Percentiles rank a stretch among this genome's conserved stretches.
These are phyloP conservation scores for Toxotes chatareus DNA, from an alignment of 2,113 vertebrate species.

Conservation along the genomic window DNA sequence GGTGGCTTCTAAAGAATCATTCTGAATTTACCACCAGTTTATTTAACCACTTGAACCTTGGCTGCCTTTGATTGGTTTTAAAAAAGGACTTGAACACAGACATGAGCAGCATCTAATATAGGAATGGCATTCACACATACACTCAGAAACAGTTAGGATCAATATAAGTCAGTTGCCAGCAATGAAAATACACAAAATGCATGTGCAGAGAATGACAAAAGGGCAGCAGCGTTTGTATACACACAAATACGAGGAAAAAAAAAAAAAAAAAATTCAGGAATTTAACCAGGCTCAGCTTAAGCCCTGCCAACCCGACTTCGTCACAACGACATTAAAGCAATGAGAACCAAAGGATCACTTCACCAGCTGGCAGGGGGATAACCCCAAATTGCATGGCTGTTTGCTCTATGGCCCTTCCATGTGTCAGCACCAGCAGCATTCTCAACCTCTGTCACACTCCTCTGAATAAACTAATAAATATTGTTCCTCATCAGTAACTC, in stretches of 20 bases:
- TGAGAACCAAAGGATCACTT: conserved; percentile 15
- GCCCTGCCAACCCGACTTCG: background rate
- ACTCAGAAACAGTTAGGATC: background rate
- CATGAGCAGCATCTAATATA: background rate
- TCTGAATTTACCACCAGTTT: background rate
- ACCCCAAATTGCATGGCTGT: background rate
- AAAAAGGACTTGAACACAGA: background rate
- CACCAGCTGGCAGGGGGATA: conserved; percentile 12
- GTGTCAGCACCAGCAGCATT: conserved; percentile 16
- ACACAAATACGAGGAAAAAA: background rate
- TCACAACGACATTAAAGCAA: conserved; percentile 2
- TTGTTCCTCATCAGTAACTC: conserved; percentile 33
- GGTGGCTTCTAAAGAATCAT: background rate
- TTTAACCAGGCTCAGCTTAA: background rate
- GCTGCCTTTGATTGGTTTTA: background rate
- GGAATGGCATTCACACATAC: background rate
- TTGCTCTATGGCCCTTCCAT: background rate
- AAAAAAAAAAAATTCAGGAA: background rate
- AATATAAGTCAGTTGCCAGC: background rate
- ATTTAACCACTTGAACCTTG: background rate
- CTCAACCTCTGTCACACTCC: conserved; percentile 6
- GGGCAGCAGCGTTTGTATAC: background rate
- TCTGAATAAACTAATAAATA: conserved; percentile 48
- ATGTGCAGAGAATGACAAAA: background rate
- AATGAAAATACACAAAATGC: background rate